A percentile compares a stretch with the other conserved stretches of the same genome.
Evolutionary conservation across 2,113 vertebrate species (phyloP).

Genomic region (Rutilus rutilus): DNA sequence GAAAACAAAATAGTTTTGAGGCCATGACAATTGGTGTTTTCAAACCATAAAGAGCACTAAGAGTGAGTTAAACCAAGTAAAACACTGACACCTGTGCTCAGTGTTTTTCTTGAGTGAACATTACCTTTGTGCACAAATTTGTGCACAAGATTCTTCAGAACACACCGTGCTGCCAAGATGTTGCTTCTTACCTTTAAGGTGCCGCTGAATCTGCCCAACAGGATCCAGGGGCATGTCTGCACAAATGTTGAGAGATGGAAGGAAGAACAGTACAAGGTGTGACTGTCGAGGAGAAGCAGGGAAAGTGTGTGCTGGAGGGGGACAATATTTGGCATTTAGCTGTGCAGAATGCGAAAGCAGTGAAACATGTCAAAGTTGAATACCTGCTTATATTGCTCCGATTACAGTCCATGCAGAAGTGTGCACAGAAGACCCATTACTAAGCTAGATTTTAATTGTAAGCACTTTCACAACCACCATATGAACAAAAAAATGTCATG

Average conservation of each 20-base stretch:
- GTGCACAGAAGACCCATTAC: neutral
- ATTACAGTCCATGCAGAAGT: neutral
- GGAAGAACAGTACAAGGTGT: conserved; percentile 6
- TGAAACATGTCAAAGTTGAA: conserved; percentile 27
- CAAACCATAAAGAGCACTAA: neutral
- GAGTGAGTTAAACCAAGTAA: neutral
- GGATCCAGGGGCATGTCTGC: conserved; percentile 49
- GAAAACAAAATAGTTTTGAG: neutral
- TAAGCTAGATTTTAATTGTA: neutral
- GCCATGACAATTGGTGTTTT: neutral
- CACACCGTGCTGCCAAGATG: conserved; percentile 20
- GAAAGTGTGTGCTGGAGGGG: conserved; percentile 38
- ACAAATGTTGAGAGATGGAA: conserved; percentile 32
- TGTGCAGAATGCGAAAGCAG: neutral
- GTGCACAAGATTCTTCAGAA: neutral
- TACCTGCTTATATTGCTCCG: neutral
- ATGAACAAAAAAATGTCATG: neutral
- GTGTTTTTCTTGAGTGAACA: neutral
- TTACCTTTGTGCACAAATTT: conserved; percentile 16
- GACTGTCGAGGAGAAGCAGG: conserved; percentile 26
- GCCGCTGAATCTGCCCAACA: conserved; percentile 27
- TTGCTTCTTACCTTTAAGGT: neutral
- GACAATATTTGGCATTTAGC: conserved; percentile 13
- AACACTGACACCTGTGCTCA: neutral
- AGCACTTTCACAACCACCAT: neutral